These are phyloP conservation scores for Sebastes elongatus DNA, from an alignment of 2,797 vertebrate genomes.

Conservation along the genomic window DNA sequence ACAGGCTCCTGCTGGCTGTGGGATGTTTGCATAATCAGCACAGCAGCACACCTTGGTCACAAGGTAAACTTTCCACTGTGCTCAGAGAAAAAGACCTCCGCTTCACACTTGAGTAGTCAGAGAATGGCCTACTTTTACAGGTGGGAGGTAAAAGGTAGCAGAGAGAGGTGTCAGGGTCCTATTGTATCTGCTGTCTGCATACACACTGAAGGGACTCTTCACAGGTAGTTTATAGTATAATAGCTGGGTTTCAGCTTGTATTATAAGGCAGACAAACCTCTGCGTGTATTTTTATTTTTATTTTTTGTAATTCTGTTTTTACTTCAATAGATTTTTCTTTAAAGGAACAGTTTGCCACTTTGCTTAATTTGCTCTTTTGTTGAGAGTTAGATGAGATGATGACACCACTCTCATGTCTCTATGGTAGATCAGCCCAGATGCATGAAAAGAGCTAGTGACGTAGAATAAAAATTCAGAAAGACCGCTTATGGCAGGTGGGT, in stretches of 20 bases:
- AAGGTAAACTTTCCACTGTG: slow-evolving; percentile 77
- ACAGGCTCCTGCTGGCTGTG: slow-evolving; percentile 48
- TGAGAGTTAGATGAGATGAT: neutral
- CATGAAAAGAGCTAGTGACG: too few relatives aligned
- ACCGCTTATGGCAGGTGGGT: too few relatives aligned
- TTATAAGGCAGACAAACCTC: neutral
- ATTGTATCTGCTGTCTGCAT: neutral
- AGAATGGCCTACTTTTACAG: slow-evolving; percentile 44
- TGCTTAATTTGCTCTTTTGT: neutral
- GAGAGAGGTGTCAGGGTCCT: neutral
- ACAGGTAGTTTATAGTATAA: neutral
- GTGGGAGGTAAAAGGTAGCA: neutral
- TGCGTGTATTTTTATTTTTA: neutral
- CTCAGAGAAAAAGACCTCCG: slow-evolving; percentile 55
- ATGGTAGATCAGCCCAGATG: too few relatives aligned
- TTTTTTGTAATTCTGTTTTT: neutral
- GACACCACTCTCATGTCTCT: neutral
- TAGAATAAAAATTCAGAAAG: too few relatives aligned
- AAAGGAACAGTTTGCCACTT: neutral
- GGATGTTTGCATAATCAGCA: slow-evolving; percentile 74
- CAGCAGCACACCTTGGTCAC: slow-evolving; percentile 70
- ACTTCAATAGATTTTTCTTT: neutral
- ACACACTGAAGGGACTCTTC: neutral
- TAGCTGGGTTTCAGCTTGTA: neutral
- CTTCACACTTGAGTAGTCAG: slow-evolving; percentile 54